Evolutionary conservation across 2,113 vertebrate species (phyloP).

Genomic region (Probosciger aterrimus): DNA sequence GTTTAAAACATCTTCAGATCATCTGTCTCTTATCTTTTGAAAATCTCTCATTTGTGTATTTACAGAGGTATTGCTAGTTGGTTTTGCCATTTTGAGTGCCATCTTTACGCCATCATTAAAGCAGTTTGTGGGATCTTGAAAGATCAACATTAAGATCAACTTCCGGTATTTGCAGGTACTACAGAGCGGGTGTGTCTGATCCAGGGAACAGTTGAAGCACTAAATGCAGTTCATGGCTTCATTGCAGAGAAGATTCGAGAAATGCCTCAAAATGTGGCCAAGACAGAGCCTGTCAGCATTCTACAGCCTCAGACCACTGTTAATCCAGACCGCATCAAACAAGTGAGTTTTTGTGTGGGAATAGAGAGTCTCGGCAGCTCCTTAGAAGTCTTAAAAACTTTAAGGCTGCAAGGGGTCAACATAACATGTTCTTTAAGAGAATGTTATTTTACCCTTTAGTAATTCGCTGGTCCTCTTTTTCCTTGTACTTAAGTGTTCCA

Average conservation of each 20-base stretch:
- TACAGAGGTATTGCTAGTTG: not conserved
- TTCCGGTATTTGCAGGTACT: conserved; percentile 83
- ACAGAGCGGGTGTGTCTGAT: conserved; percentile 98
- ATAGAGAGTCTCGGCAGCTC: conserved; percentile 60
- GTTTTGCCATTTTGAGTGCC: not conserved
- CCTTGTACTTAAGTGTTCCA: not conserved
- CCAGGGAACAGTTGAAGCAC: conserved; percentile 97
- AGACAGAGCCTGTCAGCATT: conserved; percentile 98
- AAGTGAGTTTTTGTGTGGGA: conserved; percentile 85
- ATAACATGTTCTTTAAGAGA: not conserved
- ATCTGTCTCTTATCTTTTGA: not conserved
- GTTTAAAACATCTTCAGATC: not conserved
- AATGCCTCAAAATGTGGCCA: conserved; percentile 99
- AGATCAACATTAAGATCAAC: not conserved
- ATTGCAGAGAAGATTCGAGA: conserved; percentile 99
- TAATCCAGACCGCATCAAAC: conserved; percentile 98
- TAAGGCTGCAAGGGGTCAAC: conserved; percentile 5
- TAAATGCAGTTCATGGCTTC: conserved; percentile 99
- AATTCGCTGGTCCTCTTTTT: conserved; percentile 6
- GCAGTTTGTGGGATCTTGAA: not conserved
- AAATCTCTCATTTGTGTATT: not conserved
- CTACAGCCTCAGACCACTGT: conserved; percentile 98
- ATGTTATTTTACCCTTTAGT: conserved; percentile 19
- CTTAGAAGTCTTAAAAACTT: conserved; percentile 54
- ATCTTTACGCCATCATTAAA: not conserved